These are phyloP conservation scores for Mylabris sibirica DNA, from an alignment of 2,888 invertebrate species.

Conservation along the genomic window DNA sequence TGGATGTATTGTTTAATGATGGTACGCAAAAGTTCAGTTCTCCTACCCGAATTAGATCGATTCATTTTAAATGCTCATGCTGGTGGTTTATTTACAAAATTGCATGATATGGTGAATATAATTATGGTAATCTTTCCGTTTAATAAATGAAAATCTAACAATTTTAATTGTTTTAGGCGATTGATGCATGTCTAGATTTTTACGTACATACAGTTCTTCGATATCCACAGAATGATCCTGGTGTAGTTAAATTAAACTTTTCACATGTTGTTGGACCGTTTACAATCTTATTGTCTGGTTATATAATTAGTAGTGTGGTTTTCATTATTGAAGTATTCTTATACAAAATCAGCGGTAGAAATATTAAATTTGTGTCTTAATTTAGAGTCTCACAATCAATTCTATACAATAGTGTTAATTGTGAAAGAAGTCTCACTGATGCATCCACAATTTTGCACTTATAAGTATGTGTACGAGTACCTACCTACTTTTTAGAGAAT, in stretches of 20 bases:
- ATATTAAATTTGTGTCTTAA: not conserved
- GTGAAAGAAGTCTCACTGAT: too few relatives aligned
- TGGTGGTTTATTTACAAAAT: slow-evolving; percentile 69
- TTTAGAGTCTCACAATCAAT: not conserved
- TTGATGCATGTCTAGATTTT: slow-evolving; percentile 63
- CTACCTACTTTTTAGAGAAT: too few relatives aligned
- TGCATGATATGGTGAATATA: slow-evolving; percentile 65
- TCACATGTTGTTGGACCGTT: slow-evolving; percentile 55
- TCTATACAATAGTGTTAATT: too few relatives aligned
- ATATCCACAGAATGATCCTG: slow-evolving; percentile 43
- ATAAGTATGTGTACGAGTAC: too few relatives aligned
- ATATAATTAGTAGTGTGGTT: slow-evolving; percentile 39
- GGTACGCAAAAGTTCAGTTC: slow-evolving; percentile 70
- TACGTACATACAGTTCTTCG: slow-evolving; percentile 65
- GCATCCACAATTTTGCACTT: too few relatives aligned
- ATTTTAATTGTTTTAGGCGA: slow-evolving; percentile 55
- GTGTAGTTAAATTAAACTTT: slow-evolving; percentile 48
- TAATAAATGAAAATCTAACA: not conserved
- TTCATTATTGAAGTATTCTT: slow-evolving; percentile 36
- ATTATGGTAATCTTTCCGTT: slow-evolving; percentile 24
- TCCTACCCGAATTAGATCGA: slow-evolving; percentile 65
- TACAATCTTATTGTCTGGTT: slow-evolving; percentile 49
- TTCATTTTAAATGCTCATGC: slow-evolving; percentile 68
- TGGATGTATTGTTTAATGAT: slow-evolving; percentile 72
- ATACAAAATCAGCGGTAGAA: not conserved